Conservation (phyloP, 1,140 invertebrate genomes). For the Pollicipes pollicipes region DNA sequence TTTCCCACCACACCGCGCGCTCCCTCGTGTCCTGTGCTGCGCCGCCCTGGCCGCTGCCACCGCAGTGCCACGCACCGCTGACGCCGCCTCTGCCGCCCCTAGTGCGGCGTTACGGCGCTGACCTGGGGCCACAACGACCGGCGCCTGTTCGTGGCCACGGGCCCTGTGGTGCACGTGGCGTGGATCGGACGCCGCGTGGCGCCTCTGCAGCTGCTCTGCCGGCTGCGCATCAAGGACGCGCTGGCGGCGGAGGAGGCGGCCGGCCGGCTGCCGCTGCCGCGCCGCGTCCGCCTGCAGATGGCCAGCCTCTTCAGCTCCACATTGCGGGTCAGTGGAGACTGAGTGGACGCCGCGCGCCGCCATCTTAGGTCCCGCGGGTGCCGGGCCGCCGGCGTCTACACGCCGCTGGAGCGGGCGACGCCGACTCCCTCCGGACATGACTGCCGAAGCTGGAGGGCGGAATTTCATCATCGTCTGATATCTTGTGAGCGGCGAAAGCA, state of each 20-base stretch:
- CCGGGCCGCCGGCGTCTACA: no score
- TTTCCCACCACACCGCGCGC: no score
- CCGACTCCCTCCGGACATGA: no score
- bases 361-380: no score
- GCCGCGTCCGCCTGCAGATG: conserved; percentile 60
- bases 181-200: conserved; percentile 79
- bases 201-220: conserved; percentile 68
- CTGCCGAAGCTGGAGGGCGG: no score
- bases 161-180: conserved; percentile 58
- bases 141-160: conserved; percentile 79
- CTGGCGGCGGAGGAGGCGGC: conserved; percentile 37
- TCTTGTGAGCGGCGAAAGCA: no score
- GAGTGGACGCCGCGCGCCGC: no score
- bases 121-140: conserved; percentile 97
- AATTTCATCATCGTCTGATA: no score
- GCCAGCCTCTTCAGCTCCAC: conserved; percentile 83
- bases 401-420: no score
- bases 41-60: no score
- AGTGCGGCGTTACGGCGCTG: conserved; percentile 76
- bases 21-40: no score
- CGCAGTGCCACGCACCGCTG: no score
- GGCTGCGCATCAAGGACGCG: conserved; percentile 43
- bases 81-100: conserved; percentile 48
- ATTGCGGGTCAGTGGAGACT: conserved; percentile 49
- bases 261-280: conserved; percentile 58